Conservation (phyloP, 1,140 invertebrate genomes). For the Drosophila rufa region DNA sequence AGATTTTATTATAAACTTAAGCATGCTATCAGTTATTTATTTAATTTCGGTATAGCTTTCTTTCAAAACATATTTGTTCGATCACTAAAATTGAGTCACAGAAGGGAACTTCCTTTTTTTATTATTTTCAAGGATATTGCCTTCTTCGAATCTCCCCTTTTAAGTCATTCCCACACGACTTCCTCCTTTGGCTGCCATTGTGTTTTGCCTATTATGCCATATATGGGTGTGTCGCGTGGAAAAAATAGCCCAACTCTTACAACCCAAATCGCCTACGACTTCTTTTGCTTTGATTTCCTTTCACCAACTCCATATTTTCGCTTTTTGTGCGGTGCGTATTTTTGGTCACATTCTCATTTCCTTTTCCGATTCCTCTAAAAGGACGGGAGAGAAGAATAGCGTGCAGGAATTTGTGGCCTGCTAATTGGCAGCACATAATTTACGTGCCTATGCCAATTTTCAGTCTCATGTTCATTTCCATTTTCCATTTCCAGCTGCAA, state of each 20-base stretch:
- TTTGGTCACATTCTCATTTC: slow-evolving; percentile 68
- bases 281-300: slow-evolving; percentile 40
- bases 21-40: too few relatives aligned
- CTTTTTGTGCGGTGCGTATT: slow-evolving; percentile 41
- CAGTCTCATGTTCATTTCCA: slow-evolving; percentile 62
- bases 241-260: slow-evolving; percentile 32
- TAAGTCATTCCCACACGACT: slow-evolving; percentile 14
- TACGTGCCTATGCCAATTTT: slow-evolving; percentile 81
- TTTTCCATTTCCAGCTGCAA: slow-evolving; percentile 37
- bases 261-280: slow-evolving; percentile 11
- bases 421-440: slow-evolving; percentile 83
- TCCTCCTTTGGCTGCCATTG: slow-evolving; percentile 15
- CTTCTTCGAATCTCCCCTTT: not conserved
- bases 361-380: slow-evolving; percentile 31
- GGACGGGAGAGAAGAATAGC: slow-evolving; percentile 41
- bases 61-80: too few relatives aligned
- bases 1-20: not conserved
- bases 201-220: slow-evolving; percentile 40
- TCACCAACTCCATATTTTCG: slow-evolving; percentile 20
- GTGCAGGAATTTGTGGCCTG: slow-evolving; percentile 68
- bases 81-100: too few relatives aligned
- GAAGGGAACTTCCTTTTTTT: not conserved
- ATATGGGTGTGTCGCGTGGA: slow-evolving; percentile 24
- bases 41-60: too few relatives aligned
- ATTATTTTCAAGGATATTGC: too few relatives aligned